Base-by-base conservation (phyloP, 2,113 vertebrate species). In the Thryonomys swinderianus region DNA sequence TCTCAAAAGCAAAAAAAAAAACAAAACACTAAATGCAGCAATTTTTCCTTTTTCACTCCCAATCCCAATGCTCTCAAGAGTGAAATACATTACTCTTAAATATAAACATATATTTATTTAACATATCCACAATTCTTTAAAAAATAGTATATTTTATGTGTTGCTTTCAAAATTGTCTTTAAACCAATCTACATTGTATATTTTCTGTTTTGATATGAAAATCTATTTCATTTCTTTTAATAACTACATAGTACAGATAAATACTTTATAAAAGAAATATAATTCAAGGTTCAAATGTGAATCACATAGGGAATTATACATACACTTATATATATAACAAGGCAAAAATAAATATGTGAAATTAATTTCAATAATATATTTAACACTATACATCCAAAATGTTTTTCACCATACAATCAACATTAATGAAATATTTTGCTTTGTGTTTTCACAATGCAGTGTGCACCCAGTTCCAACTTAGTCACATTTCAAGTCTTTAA, bases 161-260 rank as follows among this genome's bases (percentile, higher is more conserved):
- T 88, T 95, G 30, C 64, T 93, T 90, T 93, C 48, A 85, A 96
- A 93, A 51, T 79, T 84, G 1, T 82, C 88, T 88, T 84, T 88
- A 4, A 10, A 14, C 88, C 66, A 61, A 78, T 92, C 13, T 85
- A 37, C 48, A 57, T 76, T 62, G 2, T 34, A 62, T 61, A 21
- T 87, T 88, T 94, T 88, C 37, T 71, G 82, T 66, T 40, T 90
- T 11, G 55, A 57, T 6, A 32, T 34, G 59, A 76, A 85, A 23
- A 82, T 57, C 59, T 55, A 45, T 3, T 88, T 61, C 3, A n/a
- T 12, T 78, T 85, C 45, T 85, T 91, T 80, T 84, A 84, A 78
- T 76, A 73, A 83, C 42, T 61, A 5, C 40, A 69, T 37, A 71
- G 55, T 45, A 55, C 4, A 84, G 14, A 61, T 55, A 66, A 86